Evolutionary conservation across 2,113 vertebrate genomes (phyloP), one percentile per base, ranked within the genome.

Genomic region (Nymphicus hollandicus): DNA sequence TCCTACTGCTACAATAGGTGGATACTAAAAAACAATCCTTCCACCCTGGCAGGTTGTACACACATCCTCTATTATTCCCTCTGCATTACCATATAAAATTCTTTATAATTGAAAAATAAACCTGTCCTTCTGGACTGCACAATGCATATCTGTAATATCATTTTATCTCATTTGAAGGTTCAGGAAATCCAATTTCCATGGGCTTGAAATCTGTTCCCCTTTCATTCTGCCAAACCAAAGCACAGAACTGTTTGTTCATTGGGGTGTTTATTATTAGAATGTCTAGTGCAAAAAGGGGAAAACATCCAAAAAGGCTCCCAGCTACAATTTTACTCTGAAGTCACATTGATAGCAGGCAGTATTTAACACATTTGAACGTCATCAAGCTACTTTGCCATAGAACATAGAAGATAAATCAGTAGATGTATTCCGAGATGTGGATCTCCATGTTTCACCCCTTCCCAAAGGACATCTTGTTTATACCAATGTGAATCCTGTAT

Each of bases 201-300:
- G 60, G 24, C 44, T 91, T 15, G 22, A 77, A 76, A 85, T 69
- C 77, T 80, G 49, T 31, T 77, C n/a, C 37, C 19, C n/a, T 41
- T 39, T 35, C 61, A 15, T 52, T 49, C 65, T 29, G 56, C 64
- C 47, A 6, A 50, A 20, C 3, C 73, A 71, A 72, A 60, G 23
- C 11, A 5, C 49, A 52, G 89, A 85, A 56, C 87, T 44, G 49
- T 43, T 65, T 76, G 66, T 58, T 85, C 89, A 58, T 8, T 39
- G 35, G 52, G 37, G 70, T 88, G 84, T 89, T 89, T 91, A 35
- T 91, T 94, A 80, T 73, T 69, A 61, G 56, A 79, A 66, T 6
- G 9, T n/a, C 61, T 81, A 9, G 7, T 0, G 0, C 28, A 56
- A 47, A 91, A 78, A 64, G 41, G 14, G 24, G 60, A 68, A 73